phyloP scores from a whole-genome alignment of 2,113 vertebrate species.

The Danionella cerebrum region DNA sequence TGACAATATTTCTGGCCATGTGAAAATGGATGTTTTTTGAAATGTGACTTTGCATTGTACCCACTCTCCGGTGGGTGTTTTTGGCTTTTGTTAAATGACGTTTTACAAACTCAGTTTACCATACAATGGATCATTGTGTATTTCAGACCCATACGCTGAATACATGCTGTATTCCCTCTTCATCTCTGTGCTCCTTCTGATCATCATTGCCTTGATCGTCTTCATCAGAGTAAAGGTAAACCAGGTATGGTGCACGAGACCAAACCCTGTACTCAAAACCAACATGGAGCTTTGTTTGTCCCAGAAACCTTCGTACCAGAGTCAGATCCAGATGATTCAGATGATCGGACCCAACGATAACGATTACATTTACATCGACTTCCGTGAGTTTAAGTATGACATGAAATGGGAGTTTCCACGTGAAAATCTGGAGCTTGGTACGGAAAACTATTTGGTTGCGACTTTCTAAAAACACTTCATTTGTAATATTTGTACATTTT shows the following conservation, averaged over 20 bases:
- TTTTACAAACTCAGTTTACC: too few species aligned
- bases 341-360: constrained; percentile 79
- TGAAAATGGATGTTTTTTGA: too few species aligned
- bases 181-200: constrained; percentile 29
- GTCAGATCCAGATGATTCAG: constrained; percentile 85
- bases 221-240: constrained; percentile 60
- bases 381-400: constrained; percentile 81
- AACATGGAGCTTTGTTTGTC: neutral
- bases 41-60: too few species aligned
- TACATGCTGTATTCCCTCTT: constrained; percentile 11
- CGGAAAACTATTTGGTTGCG: constrained; percentile 30
- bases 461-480: neutral
- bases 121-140: too few species aligned
- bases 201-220: constrained; percentile 34
- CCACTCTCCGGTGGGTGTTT: too few species aligned
- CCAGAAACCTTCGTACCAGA: constrained; percentile 80
- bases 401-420: constrained; percentile 90
- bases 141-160: neutral
- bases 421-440: constrained; percentile 92
- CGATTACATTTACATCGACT: constrained; percentile 89
- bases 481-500: too few species aligned
- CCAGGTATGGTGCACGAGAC: neutral
- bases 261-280: neutral
- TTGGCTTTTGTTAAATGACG: too few species aligned
- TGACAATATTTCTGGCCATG: too few species aligned